phyloP scores from a whole-genome alignment of 2,113 vertebrate genomes.

The Propithecus coquereli region DNA sequence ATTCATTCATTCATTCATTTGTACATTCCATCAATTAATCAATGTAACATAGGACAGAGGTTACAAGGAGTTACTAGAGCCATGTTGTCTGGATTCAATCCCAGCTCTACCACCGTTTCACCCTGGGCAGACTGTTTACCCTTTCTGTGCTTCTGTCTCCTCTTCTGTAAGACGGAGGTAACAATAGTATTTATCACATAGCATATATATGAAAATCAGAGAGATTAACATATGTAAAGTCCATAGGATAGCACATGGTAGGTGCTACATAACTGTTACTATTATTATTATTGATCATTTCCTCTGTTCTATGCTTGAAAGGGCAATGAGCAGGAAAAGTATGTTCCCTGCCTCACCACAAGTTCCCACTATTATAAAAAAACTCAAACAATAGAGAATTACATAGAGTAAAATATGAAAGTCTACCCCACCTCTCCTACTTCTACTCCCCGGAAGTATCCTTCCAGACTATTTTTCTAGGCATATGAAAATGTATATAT shows the following conservation, averaged over 20 bases:
- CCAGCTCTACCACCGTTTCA: neutral
- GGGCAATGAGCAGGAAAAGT: neutral
- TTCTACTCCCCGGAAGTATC: neutral
- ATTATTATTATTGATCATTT: neutral
- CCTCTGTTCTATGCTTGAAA: neutral
- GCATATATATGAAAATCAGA: neutral
- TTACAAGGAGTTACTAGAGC: neutral
- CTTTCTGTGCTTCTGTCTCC: neutral
- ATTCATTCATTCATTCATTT: neutral
- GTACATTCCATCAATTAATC: neutral
- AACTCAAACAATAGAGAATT: neutral
- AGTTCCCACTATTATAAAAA: neutral
- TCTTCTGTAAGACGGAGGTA: neutral
- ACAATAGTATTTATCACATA: neutral
- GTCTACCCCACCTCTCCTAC: neutral
- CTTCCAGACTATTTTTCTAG: constrained; percentile 13
- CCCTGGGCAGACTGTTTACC: neutral
- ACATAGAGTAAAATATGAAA: neutral
- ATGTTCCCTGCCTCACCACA: neutral
- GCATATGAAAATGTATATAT: neutral
- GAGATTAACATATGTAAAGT: neutral
- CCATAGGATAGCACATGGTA: neutral
- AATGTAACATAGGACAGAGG: accelerated
- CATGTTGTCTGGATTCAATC: neutral
- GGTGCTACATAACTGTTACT: neutral